These are phyloP conservation scores for Harpagoxenus sublaevis DNA, from an alignment of 2,888 invertebrate genomes.

Conservation along the genomic window DNA sequence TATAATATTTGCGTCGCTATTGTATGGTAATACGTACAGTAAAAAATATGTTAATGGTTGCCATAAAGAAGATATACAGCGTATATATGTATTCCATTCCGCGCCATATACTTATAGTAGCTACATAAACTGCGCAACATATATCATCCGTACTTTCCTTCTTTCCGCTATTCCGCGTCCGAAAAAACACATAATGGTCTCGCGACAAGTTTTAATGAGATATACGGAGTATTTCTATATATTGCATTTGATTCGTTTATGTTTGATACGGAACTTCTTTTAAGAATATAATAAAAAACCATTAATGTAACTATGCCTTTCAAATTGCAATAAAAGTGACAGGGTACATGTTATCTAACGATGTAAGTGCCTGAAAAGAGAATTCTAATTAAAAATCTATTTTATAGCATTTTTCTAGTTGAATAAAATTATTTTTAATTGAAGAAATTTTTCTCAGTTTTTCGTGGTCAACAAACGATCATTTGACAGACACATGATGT, in stretches of 20 bases:
- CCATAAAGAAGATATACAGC: slow-evolving; percentile 85
- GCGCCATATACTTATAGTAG: slow-evolving; percentile 82
- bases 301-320: not conserved
- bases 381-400: not conserved
- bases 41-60: slow-evolving; percentile 86
- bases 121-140: slow-evolving; percentile 78
- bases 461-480: not conserved
- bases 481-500: not conserved
- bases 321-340: not conserved
- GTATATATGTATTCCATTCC: slow-evolving; percentile 84
- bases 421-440: slow-evolving; percentile 2
- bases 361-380: not conserved
- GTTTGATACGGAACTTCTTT: not conserved
- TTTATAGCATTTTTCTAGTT: not conserved
- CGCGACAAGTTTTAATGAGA: slow-evolving; percentile 49
- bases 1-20: slow-evolving; percentile 86
- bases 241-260: not conserved
- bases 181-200: slow-evolving; percentile 28
- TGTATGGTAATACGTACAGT: slow-evolving; percentile 85
- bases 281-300: not conserved
- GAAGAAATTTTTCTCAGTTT: not conserved
- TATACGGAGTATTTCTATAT: slow-evolving; percentile 24
- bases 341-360: not conserved
- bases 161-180: slow-evolving; percentile 33
- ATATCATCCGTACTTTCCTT: slow-evolving; percentile 53